These are phyloP conservation scores for Fissipunctia ypsillon DNA, from an alignment of 2,888 invertebrate genomes.

Conservation along the genomic window DNA sequence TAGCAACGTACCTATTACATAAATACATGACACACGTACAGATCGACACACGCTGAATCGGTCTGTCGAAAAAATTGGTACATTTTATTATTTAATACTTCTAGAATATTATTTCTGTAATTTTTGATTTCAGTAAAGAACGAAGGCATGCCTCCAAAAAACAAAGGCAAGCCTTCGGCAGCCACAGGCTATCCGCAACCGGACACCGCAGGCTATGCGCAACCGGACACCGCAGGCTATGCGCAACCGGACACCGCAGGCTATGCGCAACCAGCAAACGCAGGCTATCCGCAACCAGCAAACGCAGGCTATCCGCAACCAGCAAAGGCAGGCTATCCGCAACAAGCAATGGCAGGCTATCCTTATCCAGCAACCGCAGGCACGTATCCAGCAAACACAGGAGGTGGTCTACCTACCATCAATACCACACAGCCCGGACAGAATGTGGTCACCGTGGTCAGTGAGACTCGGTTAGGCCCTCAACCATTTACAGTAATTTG, in stretches of 20 bases:
- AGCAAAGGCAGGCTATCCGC: neutral
- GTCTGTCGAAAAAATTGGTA: neutral
- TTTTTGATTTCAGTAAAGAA: slow-evolving; percentile 17
- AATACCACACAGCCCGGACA: neutral
- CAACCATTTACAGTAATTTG: slow-evolving; percentile 76
- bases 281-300: neutral
- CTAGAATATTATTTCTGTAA: neutral
- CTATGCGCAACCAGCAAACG: neutral
- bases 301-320: neutral
- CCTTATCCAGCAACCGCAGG: neutral
- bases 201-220: neutral
- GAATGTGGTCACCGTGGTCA: slow-evolving; percentile 16
- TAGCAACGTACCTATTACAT: neutral
- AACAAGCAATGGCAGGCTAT: neutral
- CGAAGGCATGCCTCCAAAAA: neutral
- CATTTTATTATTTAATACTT: neutral
- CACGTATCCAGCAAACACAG: neutral
- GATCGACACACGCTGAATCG: no score
- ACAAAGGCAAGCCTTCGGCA: neutral
- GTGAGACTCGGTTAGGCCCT: slow-evolving; percentile 70
- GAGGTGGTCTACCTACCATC: neutral
- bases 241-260: neutral
- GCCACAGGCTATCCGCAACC: neutral
- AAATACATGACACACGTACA: neutral
- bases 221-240: neutral